Evolutionary conservation across 2,113 vertebrate genomes (phyloP).

Genomic region (Trinectes maculatus): DNA sequence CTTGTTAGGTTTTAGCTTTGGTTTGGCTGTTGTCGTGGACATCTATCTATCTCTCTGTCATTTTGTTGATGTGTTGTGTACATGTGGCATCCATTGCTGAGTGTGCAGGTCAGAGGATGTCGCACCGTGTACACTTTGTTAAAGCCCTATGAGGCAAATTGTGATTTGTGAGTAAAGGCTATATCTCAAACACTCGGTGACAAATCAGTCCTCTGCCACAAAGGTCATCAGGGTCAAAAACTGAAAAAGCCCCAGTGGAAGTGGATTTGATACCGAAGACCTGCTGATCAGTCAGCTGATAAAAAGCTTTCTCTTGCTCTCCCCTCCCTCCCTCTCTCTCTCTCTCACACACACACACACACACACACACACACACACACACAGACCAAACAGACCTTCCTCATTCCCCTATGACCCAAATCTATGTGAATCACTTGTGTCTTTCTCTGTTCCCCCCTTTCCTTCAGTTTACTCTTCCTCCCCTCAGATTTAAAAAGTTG

Average conservation of each 20-base stretch:
- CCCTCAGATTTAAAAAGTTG: constrained; percentile 35
- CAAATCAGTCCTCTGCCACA: constrained; percentile 12
- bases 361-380: not conserved
- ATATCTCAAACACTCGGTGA: constrained; percentile 8
- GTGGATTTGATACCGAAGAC: constrained; percentile 37
- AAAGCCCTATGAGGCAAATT: no score
- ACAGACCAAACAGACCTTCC: not conserved
- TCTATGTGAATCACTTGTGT: not conserved
- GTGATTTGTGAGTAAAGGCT: no score
- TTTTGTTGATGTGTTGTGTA: no score
- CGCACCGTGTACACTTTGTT: no score
- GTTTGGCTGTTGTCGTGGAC: no score
- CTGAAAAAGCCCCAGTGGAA: constrained; percentile 35
- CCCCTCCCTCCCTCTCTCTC: not conserved
- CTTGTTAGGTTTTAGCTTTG: no score
- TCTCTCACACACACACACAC: not conserved
- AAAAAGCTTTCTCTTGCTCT: constrained; percentile 13
- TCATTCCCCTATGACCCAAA: not conserved
- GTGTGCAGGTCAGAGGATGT: no score
- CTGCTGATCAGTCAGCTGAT: constrained; percentile 51
- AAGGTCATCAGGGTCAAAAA: constrained; percentile 47
- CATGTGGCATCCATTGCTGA: no score
- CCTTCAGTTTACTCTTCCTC: constrained; percentile 13
- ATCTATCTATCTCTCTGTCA: no score
- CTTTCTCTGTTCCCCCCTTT: constrained; percentile 14